Conservation (phyloP, 2,113 vertebrate species). For the Odocoileus hemionus region DNA sequence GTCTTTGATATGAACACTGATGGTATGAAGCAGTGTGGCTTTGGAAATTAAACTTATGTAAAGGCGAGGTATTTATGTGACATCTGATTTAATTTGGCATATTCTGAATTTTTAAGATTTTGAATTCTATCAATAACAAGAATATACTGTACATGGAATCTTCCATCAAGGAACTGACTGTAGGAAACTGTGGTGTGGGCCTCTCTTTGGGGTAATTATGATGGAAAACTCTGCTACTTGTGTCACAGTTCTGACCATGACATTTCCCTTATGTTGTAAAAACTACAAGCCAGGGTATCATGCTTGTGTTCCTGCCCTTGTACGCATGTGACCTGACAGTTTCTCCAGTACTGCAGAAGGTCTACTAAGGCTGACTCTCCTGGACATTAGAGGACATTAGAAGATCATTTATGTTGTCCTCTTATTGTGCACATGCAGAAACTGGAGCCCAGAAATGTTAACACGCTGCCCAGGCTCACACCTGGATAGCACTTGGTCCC, state of each 20-base stretch:
- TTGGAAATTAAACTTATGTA: background rate
- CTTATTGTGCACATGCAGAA: background rate
- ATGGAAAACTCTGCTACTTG: background rate
- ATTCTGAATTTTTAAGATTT: background rate
- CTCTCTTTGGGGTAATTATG: background rate
- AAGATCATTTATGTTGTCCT: background rate
- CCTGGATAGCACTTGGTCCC: background rate
- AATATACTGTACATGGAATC: background rate
- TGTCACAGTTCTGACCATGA: background rate
- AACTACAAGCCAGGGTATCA: background rate
- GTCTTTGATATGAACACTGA: background rate
- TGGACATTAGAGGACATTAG: background rate
- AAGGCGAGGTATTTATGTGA: background rate
- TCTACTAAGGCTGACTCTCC: background rate
- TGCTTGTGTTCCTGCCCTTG: background rate
- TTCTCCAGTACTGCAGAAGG: background rate
- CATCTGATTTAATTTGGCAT: background rate
- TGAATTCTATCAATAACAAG: background rate
- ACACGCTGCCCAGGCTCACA: background rate
- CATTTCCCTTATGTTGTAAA: background rate
- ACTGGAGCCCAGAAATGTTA: background rate
- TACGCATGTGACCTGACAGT: background rate
- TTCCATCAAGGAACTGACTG: background rate
- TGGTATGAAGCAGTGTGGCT: background rate
- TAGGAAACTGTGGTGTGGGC: background rate